Evolutionary conservation across 1,140 invertebrate species (phyloP), one percentile per base, ranked within the genome.

Genomic region (Drosophila rufa): DNA sequence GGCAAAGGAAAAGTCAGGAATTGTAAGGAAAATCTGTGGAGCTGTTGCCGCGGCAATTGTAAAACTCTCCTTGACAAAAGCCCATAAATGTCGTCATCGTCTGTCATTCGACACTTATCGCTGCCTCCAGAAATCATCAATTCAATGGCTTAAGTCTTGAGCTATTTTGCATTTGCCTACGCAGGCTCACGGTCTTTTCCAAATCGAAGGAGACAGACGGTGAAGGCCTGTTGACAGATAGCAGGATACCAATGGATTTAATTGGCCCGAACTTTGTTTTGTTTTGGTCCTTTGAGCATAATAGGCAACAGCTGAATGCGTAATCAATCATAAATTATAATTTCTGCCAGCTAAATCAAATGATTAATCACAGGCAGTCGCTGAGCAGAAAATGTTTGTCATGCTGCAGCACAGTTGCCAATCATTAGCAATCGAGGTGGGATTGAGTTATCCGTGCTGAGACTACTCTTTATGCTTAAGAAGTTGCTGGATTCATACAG

Each of bases 1-100:
- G 57, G 36, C 48, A 75, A 73, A 42, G 15, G 19, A 43, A 69
- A 58, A 57, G 5, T 12, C 12, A 17, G 5, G 8, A 67, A 25
- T 33, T 11, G 58, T n/a, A 14, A 14, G 27, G 45, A 19, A 73
- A 59, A 43, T 36, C 30, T 36, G 38, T 4, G 15, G 11, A 38
- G 45, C 25, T 15, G 69, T 73, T 73, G 42, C 38, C 67, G 14
- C 19, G 67, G 27, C 66, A 71, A 73, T 73, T 59, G 67, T 30
- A 73, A 73, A 48, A 73, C 45, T 60, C 55, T 38, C 50, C 22
- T 56, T 68, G 27, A 68, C 40, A 66, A 70, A 70, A 68, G 48
- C 53, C 43, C 67, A 73, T 73, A 73, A 73, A 73, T 73, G 69
- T 73, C 69, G 45, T 48, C 67, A 57, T 69, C 66, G 27, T 66